phyloP scores from a whole-genome alignment of 1,140 invertebrate species.

The Sycophaga agraensis region DNA sequence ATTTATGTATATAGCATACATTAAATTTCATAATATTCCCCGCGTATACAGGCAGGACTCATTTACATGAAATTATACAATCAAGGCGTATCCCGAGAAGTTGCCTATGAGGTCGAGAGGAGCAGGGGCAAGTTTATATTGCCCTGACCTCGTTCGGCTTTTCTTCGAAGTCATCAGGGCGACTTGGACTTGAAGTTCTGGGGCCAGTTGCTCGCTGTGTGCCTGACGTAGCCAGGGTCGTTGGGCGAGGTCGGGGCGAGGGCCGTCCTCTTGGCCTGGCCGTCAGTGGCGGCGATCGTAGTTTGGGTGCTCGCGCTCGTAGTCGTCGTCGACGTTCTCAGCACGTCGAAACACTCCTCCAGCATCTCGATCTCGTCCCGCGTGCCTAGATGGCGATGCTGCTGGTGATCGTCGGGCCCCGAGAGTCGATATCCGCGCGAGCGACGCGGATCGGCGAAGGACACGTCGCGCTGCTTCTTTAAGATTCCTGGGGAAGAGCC shows the following conservation, averaged over 20 bases:
- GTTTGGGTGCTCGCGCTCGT: conserved; percentile 39
- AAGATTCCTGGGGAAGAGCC: conserved; percentile 43
- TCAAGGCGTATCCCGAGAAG: too few relatives aligned
- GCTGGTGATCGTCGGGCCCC: conserved; percentile 39
- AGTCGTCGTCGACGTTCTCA: conserved; percentile 57
- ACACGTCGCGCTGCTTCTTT: conserved; percentile 48
- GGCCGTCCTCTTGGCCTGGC: not conserved
- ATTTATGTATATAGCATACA: too few relatives aligned
- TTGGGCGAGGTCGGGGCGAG: conserved; percentile 58
- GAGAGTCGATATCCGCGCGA: conserved; percentile 37
- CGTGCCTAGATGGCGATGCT: not conserved
- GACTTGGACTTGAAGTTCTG: not conserved
- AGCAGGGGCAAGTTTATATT: too few relatives aligned
- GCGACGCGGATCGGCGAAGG: conserved; percentile 46
- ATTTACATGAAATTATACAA: too few relatives aligned
- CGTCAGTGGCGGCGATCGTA: not conserved
- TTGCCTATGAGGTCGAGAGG: too few relatives aligned
- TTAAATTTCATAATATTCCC: too few relatives aligned
- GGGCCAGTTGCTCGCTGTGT: conserved; percentile 68
- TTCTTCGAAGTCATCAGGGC: too few relatives aligned
- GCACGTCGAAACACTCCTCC: conserved; percentile 51
- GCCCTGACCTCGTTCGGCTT: not conserved
- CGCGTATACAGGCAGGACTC: too few relatives aligned
- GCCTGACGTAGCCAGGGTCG: conserved; percentile 70
- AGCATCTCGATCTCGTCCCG: conserved; percentile 52